phyloP scores from a whole-genome alignment of 2,113 vertebrate genomes.

The Muntiacus muntjak region DNA sequence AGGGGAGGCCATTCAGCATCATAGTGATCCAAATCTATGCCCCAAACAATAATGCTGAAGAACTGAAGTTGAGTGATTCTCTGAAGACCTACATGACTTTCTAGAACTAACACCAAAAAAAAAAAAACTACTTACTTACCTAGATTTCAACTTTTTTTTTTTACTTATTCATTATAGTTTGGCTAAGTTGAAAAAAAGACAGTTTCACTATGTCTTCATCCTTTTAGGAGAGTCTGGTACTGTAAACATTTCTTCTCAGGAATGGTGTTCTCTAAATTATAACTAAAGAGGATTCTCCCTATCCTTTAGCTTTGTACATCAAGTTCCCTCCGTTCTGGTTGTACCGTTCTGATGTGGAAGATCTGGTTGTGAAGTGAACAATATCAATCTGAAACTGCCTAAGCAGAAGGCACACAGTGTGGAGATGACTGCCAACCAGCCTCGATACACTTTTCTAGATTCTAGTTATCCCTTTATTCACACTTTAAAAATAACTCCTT shows the following conservation, averaged over 20 bases:
- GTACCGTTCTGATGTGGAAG: neutral
- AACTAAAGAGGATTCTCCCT: neutral
- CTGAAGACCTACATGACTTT: neutral
- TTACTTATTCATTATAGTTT: neutral
- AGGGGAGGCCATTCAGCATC: neutral
- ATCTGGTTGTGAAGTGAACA: neutral
- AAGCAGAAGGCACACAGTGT: neutral
- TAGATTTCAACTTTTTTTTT: conserved; percentile 11
- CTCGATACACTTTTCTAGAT: neutral
- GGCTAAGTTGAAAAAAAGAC: neutral
- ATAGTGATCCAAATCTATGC: neutral
- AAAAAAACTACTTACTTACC: neutral
- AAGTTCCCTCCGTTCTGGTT: neutral
- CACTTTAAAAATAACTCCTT: neutral
- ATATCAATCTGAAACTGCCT: neutral
- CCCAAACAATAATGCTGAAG: neutral
- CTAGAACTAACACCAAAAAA: neutral
- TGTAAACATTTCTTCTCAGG: neutral
- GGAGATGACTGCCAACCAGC: neutral
- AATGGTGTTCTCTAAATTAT: neutral
- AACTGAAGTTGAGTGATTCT: neutral
- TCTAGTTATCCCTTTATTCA: neutral
- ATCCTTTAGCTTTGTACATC: neutral
- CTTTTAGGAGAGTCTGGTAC: neutral
- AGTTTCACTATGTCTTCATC: neutral